Percentiles rank a stretch among this genome's conserved stretches.
phyloP scores from a whole-genome alignment of 2,113 vertebrate genomes.

The Microtus richardsoni region DNA sequence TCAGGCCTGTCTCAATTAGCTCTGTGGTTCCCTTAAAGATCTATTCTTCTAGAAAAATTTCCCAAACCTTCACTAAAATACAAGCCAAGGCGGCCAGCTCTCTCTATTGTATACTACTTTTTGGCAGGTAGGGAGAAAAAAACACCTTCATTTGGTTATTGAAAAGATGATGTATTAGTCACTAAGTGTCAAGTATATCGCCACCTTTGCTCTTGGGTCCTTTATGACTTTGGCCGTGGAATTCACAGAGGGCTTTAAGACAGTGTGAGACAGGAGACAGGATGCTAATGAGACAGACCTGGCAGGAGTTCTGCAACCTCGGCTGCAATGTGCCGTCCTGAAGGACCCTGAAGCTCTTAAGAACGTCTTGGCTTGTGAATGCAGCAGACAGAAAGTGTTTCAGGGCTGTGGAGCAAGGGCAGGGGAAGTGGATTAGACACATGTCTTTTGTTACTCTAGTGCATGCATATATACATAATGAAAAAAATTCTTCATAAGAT shows the following conservation, averaged over 20 bases:
- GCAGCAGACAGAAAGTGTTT: neutral
- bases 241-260: constrained; percentile 9
- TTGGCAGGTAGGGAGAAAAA: neutral
- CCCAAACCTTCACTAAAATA: constrained; percentile 11
- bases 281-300: neutral
- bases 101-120: neutral
- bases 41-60: neutral
- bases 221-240: neutral
- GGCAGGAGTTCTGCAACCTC: neutral
- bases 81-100: neutral
- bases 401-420: neutral
- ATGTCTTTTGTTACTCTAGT: neutral
- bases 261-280: neutral
- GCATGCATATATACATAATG: neutral
- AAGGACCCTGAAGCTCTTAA: neutral
- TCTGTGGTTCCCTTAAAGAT: neutral
- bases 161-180: neutral
- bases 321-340: neutral
- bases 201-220: neutral
- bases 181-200: neutral
- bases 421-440: neutral
- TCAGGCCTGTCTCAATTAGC: neutral
- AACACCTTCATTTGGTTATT: constrained; percentile 18
- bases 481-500: neutral
- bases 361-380: neutral